A percentile compares a stretch with the other conserved stretches of the same genome.
These are phyloP conservation scores for Andricus quercusramuli DNA, from an alignment of 2,888 invertebrate genomes.

Conservation along the genomic window DNA sequence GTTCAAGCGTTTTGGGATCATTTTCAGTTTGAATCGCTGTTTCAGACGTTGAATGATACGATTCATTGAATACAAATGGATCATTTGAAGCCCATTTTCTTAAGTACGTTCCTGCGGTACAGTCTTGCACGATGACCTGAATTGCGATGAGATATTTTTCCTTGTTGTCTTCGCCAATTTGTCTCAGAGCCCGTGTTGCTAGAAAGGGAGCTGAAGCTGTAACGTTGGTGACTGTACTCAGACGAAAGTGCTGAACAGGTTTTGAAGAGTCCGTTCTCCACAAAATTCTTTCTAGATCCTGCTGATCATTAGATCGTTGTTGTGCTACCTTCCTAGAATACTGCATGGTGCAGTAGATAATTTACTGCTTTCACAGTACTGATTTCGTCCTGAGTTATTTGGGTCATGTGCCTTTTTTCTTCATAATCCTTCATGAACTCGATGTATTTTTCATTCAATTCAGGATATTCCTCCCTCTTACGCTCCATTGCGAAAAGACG, in stretches of 20 bases:
- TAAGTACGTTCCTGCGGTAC: too few relatives aligned
- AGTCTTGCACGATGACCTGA: background rate
- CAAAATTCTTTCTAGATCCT: too few relatives aligned
- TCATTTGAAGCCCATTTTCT: too few relatives aligned
- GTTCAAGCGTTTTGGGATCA: too few relatives aligned
- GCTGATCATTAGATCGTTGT: background rate
- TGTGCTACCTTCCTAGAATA: slow-evolving; percentile 39
- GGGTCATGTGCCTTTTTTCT: background rate
- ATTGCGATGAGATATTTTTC: background rate
- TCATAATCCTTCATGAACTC: too few relatives aligned
- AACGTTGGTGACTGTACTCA: too few relatives aligned
- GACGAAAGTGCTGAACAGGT: too few relatives aligned
- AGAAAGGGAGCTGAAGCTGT: background rate
- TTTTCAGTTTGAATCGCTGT: too few relatives aligned
- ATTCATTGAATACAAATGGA: too few relatives aligned
- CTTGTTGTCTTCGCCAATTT: background rate
- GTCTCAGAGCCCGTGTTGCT: background rate
- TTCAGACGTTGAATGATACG: too few relatives aligned
- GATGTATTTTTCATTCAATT: background rate
- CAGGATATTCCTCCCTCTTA: background rate
- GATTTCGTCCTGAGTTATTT: background rate
- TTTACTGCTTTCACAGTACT: background rate
- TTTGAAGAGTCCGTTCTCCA: too few relatives aligned
- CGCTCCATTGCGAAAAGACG: background rate
- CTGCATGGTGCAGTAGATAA: slow-evolving; percentile 41